Evolutionary conservation across 2,888 invertebrate genomes (phyloP), one percentile per base, ranked within the genome.

Genomic region (Pterobdella sp.): DNA sequence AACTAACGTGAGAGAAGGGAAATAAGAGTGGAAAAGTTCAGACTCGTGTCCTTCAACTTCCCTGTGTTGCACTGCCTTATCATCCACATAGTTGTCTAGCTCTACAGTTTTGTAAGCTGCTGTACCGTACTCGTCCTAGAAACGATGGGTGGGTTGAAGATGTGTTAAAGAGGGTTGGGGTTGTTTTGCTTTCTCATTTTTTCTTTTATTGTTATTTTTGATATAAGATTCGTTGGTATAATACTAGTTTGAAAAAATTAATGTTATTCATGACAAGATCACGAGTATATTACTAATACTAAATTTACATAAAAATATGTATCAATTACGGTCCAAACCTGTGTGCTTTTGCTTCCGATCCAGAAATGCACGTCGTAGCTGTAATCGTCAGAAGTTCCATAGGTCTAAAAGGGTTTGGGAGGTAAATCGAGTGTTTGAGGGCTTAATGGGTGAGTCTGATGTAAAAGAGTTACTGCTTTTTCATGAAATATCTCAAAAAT

Each of bases 21-120:
- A 84, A 78, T 83, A 83, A 7, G 78, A 78, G 72, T 78, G 79
- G 77, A 83, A 84, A 31, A 81, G 78, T 42, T 79, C 79, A 4
- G 82, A 82, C 75, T 84, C 83, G 70, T 80, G 79, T 2, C 79
- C 81, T 74, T 82, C 81, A 29, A 82, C 82, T 73, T 83, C 83
- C 35, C 84, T 72, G 76, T 84, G 83, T 72, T 84, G 83, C 10
- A 84, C 78, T 1, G 83, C 80, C 22, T 73, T 76, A 75, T 83
- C 83, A 73, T 82, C 80, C 3, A 83, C 78, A 71, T 77, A 80
- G 2, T 80, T 82, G 77, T 83, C 84, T 66, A 84, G 77, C 73
- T 84, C 84, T 1, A 84, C 84, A 1, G 83, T 84, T 77, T 84
- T 84, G 79, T 84, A 84, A 22, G 84, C 84, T 0, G 83, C 84